These are phyloP conservation scores for Streptopelia turtur DNA, from an alignment of 2,797 vertebrate genomes.

Conservation along the genomic window DNA sequence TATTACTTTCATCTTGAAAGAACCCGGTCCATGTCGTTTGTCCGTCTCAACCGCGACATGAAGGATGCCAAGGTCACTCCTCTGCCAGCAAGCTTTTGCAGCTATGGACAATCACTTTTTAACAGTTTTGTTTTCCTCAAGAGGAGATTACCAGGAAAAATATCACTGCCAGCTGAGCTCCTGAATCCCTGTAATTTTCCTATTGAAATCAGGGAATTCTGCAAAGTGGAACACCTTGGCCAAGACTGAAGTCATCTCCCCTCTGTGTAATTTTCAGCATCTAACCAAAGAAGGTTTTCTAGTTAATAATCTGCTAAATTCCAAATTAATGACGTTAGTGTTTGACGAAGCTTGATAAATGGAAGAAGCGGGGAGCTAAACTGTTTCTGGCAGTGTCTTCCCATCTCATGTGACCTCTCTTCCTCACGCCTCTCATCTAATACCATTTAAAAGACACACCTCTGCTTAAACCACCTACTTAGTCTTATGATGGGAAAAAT, in stretches of 20 bases:
- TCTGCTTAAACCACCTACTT: neutral
- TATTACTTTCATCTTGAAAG: too few relatives aligned
- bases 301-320: neutral
- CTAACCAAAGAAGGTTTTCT: neutral
- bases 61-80: constrained; percentile 49
- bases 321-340: neutral
- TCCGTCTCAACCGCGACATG: too few relatives aligned
- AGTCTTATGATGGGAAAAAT: neutral
- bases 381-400: neutral
- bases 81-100: constrained; percentile 14
- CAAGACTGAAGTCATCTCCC: neutral
- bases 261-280: neutral
- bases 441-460: neutral
- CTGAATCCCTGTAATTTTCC: neutral
- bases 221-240: neutral
- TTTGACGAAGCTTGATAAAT: neutral
- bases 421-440: neutral
- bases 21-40: too few relatives aligned
- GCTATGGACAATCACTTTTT: neutral
- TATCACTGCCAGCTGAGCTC: neutral
- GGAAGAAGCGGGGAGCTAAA: neutral
- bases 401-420: neutral
- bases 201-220: neutral
- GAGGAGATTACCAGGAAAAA: neutral
- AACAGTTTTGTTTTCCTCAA: neutral